Conservation (phyloP, 2,797 vertebrate genomes). For the Crenichthys baileyi region DNA sequence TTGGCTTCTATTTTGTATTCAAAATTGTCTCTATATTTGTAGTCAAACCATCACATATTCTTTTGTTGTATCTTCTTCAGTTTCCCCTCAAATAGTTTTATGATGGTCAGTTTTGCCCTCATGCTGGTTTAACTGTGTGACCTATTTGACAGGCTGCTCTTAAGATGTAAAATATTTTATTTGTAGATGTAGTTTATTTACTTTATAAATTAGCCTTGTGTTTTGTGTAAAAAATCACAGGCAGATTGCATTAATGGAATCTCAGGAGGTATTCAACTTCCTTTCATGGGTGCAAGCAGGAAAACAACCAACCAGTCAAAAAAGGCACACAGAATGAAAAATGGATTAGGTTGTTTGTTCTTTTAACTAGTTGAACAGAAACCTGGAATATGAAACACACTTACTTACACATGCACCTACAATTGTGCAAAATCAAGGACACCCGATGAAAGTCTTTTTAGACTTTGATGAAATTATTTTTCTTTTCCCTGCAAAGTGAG, state of each 20-base stretch:
- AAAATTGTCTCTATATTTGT: conserved; percentile 1
- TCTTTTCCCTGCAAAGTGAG: conserved; percentile 18
- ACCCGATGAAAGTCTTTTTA: conserved; percentile 45
- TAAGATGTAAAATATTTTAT: not conserved
- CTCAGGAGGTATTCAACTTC: not conserved
- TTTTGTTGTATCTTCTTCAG: not conserved
- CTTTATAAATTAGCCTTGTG: not conserved
- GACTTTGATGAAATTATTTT: too few relatives aligned
- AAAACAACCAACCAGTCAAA: not conserved
- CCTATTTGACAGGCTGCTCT: not conserved
- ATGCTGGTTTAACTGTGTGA: not conserved
- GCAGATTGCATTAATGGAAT: not conserved
- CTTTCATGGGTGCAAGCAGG: not conserved
- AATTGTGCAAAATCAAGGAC: conserved; percentile 33
- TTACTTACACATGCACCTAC: conserved; percentile 18
- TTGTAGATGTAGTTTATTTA: not conserved
- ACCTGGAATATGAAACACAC: conserved; percentile 15
- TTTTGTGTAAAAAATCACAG: not conserved
- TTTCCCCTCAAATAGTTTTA: not conserved
- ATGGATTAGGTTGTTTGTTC: not conserved
- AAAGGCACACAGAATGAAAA: not conserved
- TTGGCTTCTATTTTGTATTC: conserved; percentile 80
- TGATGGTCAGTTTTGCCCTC: not conserved
- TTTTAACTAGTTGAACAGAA: conserved; percentile 13
- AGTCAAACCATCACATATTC: too few relatives aligned